Evolutionary conservation across 2,888 invertebrate species (phyloP), one percentile per base, ranked within the genome.

Genomic region (Anthophora plumipes): DNA sequence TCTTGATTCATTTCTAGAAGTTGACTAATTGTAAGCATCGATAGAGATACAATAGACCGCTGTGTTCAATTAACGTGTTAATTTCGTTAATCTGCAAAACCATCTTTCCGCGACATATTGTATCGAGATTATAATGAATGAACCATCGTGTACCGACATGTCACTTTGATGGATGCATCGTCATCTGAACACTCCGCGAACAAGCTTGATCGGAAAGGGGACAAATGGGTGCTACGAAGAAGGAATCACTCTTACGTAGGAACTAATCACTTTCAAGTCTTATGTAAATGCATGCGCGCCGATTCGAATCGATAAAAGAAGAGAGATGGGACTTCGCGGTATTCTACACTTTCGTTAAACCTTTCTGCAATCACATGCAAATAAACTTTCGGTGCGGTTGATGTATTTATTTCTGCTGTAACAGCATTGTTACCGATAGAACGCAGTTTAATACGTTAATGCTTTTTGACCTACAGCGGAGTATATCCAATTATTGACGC

Each of bases 1-100:
- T n/a, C n/a, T n/a, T n/a, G n/a, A 71, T 60, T 77, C 66, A 74
- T 74, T 57, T 57, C 39, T 66, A 59, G 64, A 73, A 66, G 60
- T 20, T 31, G 4, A 31, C 31, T 4, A n/a, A n/a, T n/a, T n/a
- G n/a, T n/a, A 31, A 31, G 31, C 31, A 31, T 31, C 1, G 31
- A 31, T 4, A 31, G 31, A 31, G 66, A 61, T 55, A 66, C 50
- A 77, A 72, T 66, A 39, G 11, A 20, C 7, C 17, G 66, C 60
- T n/a, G n/a, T n/a, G n/a, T n/a, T n/a, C 41, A 72, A 77, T 77
- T 77, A 77, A 48, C 66, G 57, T 20, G 37, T 22, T n/a, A 20
- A 50, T 55, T n/a, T 25, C 55, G 54, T 37, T 71, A 52, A 70
- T 69, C 48, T 48, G 41, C 41, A 61, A 43, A 43, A 67, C n/a